Conservation (phyloP, 2,888 invertebrate genomes). For the Pammene fasciana region DNA sequence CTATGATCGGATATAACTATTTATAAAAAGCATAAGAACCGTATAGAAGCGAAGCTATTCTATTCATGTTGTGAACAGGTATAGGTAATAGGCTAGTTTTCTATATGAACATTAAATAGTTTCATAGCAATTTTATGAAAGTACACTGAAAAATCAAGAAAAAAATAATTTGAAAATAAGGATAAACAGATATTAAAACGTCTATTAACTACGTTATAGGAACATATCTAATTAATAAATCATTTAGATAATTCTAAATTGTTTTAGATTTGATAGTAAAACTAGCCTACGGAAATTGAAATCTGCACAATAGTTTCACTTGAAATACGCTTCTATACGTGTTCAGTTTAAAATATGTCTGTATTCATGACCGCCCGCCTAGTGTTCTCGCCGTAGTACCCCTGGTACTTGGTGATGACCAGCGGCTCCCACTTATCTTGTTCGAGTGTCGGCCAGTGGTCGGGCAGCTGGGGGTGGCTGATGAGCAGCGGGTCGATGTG, state of each 20-base stretch:
- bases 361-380: slow-evolving; percentile 59
- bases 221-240: no score
- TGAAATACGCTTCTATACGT: slow-evolving; percentile 27
- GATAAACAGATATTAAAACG: no score
- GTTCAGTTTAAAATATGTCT: slow-evolving; percentile 58
- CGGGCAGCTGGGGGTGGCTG: not conserved
- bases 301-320: no score
- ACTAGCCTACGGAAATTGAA: no score
- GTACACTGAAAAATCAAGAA: no score
- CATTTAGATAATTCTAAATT: no score
- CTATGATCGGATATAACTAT: slow-evolving; percentile 29
- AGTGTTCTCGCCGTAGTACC: slow-evolving; percentile 46
- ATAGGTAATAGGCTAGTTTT: not conserved
- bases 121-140: no score
- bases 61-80: not conserved
- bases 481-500: slow-evolving; percentile 71
- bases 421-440: slow-evolving; percentile 58
- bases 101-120: not conserved
- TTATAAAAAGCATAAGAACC: slow-evolving; percentile 6
- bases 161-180: no score
- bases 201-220: no score
- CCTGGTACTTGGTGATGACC: slow-evolving; percentile 57
- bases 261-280: no score
- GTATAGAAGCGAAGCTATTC: slow-evolving; percentile 33
- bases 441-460: not conserved